Conservation (phyloP, 2,113 vertebrate species). For the Dermatemys mawii region DNA sequence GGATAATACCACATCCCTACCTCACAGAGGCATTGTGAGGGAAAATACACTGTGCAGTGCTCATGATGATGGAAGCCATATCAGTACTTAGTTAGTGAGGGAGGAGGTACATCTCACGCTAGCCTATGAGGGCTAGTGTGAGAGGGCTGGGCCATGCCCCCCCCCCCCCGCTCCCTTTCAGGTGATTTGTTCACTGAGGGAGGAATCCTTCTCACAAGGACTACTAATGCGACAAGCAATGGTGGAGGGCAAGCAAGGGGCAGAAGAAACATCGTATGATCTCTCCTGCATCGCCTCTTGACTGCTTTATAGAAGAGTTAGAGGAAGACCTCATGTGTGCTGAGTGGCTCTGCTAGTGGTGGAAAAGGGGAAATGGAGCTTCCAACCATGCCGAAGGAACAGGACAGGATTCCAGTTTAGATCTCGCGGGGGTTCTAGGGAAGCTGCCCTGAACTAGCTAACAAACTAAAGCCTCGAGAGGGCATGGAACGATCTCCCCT, state of each 20-base stretch:
- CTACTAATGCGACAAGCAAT: background rate
- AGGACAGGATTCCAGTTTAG: background rate
- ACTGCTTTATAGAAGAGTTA: background rate
- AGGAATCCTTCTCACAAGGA: background rate
- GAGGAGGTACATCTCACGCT: background rate
- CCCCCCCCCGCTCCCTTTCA: background rate
- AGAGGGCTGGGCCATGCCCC: background rate
- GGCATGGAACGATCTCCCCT: background rate
- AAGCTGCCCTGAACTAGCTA: background rate
- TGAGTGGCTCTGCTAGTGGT: background rate
- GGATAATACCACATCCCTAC: background rate
- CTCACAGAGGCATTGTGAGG: background rate
- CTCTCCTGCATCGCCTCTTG: background rate
- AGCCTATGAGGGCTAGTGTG: background rate
- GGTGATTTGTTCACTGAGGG: background rate
- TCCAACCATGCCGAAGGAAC: background rate
- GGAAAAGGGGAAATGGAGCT: background rate
- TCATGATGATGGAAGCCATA: background rate
- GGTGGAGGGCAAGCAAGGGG: background rate
- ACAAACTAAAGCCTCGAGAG: constrained; percentile 22
- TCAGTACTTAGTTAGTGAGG: background rate
- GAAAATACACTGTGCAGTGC: background rate
- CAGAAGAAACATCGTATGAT: background rate
- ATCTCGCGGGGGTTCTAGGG: background rate
- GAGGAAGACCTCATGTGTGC: background rate